A percentile compares a stretch with the other conserved stretches of the same genome.
Conservation (phyloP, 2,113 vertebrate genomes). For the Saccopteryx leptura region DNA sequence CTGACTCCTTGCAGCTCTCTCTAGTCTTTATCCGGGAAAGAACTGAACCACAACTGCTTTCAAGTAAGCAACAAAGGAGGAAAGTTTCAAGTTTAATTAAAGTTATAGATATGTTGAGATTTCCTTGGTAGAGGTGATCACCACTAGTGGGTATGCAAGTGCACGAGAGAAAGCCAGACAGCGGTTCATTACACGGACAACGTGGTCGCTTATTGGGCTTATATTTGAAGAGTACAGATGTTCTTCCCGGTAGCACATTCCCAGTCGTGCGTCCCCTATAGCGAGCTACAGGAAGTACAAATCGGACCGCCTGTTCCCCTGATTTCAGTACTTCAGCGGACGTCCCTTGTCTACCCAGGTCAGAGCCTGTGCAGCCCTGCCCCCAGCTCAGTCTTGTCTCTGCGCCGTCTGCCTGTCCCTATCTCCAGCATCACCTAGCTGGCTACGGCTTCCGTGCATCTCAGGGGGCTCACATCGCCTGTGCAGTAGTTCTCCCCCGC, state of each 20-base stretch:
- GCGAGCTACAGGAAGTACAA: neutral
- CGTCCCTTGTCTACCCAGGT: neutral
- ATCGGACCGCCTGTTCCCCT: neutral
- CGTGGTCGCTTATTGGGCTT: neutral
- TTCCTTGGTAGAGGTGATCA: neutral
- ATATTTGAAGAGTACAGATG: neutral
- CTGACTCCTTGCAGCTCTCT: neutral
- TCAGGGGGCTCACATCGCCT: too few species aligned
- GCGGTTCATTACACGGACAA: neutral
- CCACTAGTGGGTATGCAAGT: too few species aligned
- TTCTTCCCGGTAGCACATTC: neutral
- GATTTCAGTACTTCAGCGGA: neutral
- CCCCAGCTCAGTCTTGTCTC: rapidly evolving
- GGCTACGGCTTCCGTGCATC: neutral
- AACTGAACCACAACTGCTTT: neutral
- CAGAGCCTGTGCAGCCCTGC: neutral
- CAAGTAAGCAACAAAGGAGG: neutral
- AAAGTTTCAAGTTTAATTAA: neutral
- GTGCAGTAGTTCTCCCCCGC: neutral
- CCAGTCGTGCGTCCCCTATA: rapidly evolving
- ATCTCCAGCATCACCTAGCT: neutral
- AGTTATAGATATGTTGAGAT: neutral
- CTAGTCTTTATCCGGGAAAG: neutral
- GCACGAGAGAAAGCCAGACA: rapidly evolving
- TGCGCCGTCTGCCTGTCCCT: neutral